Percentiles rank a stretch among this genome's conserved stretches.
Evolutionary conservation across 2,113 vertebrate species (phyloP).

Genomic region (Rhegmatorhina hoffmannsi): DNA sequence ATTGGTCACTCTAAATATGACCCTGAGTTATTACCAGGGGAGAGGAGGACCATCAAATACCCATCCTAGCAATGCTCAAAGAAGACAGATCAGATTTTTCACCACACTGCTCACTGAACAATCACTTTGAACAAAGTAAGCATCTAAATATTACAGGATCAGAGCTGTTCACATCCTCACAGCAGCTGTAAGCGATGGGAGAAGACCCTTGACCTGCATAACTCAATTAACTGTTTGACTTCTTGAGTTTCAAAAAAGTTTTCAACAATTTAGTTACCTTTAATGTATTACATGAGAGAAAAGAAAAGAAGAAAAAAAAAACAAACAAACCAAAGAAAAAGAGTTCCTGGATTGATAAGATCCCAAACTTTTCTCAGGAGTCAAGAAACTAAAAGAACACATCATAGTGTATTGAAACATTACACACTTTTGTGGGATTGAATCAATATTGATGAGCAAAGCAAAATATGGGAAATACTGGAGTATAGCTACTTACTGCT

Average conservation of each 20-base stretch:
- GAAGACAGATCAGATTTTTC: background rate
- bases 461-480: background rate
- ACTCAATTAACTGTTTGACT: background rate
- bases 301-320: background rate
- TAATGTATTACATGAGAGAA: background rate
- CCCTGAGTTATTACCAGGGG: background rate
- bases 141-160: background rate
- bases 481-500: background rate
- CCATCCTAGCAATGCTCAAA: background rate
- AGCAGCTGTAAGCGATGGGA: background rate
- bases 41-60: background rate
- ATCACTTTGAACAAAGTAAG: background rate
- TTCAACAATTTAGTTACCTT: background rate
- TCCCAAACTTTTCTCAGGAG: background rate
- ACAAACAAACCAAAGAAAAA: background rate
- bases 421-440: background rate
- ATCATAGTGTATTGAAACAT: background rate
- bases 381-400: background rate
- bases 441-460: background rate
- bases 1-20: background rate
- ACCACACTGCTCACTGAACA: background rate
- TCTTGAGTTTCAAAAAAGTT: background rate
- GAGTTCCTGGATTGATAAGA: background rate
- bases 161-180: background rate
- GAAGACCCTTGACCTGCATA: background rate